Evolutionary conservation across 2,888 invertebrate species (phyloP).

Genomic region (Sinotaia quadrata): DNA sequence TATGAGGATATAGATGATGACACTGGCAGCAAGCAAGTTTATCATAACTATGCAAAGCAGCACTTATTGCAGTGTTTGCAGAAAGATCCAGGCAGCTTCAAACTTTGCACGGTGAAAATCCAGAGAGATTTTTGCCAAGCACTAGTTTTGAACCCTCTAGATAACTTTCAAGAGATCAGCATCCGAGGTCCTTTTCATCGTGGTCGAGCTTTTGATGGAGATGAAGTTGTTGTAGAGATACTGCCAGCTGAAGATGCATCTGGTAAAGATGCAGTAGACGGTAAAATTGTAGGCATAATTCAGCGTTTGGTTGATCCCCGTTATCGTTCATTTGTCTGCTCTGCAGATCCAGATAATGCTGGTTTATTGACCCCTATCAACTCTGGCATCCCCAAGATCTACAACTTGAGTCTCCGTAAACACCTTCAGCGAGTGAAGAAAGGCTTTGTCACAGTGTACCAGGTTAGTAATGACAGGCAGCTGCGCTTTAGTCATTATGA

Average conservation of each 20-base stretch:
- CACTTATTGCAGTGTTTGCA: conserved; percentile 42
- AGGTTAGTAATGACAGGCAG: conserved; percentile 24
- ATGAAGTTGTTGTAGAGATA: conserved; percentile 64
- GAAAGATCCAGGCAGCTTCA: conserved; percentile 50
- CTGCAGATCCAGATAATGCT: conserved; percentile 51
- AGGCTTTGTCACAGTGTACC: conserved; percentile 33
- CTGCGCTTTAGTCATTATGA: conserved; percentile 58
- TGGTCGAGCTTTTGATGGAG: conserved; percentile 59
- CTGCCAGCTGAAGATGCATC: conserved; percentile 28
- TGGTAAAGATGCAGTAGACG: conserved; percentile 1
- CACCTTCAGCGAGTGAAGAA: conserved; percentile 28
- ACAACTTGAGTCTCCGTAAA: conserved; percentile 25
- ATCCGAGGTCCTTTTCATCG: conserved; percentile 38
- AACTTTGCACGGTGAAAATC: conserved; percentile 51
- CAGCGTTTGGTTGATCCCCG: conserved; percentile 51
- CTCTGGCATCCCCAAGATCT: conserved; percentile 54
- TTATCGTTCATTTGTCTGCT: conserved; percentile 61
- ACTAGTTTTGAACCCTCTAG: conserved; percentile 35
- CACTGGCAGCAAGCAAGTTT: not conserved
- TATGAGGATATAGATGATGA: conserved; percentile 20
- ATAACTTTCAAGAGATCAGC: conserved; percentile 24
- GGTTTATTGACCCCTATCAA: conserved; percentile 64
- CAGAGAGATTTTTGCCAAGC: conserved; percentile 39
- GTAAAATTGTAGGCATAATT: conserved; percentile 60
- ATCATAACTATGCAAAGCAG: conserved; percentile 36